Base-by-base conservation (phyloP, 2,888 invertebrate species). In the Eupithecia subfuscata region DNA sequence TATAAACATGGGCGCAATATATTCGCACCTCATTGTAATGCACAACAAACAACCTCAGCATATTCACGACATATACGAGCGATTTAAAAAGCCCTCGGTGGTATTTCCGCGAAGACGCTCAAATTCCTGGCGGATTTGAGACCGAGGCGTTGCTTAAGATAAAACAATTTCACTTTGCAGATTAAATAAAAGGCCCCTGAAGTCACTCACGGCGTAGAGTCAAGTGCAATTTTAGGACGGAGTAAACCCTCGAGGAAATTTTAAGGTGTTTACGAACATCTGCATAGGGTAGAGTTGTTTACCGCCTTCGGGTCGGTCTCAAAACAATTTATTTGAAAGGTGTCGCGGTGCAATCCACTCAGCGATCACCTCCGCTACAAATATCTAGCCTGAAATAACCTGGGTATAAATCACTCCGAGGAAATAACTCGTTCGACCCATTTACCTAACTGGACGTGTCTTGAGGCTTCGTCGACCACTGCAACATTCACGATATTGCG, bases 251-350 rank as follows among this genome's bases (percentile, higher is more conserved):
- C 83, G 84, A 89, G 88, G 76, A 86, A 89, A 90, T 90, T 88
- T 88, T 70, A 87, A 90, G 88, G 88, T 89, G 91, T 90, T 92
- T 85, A 81, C 84, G 86, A 88, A 89, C 88, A 92, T 93, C 92
- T 93, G 93, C 94, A 93, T 93, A 90, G 88, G 86, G 88, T 88
- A 85, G 90, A 90, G 88, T 92, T 93, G 94, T 94, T 94, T 94
- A 94, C 93, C 86, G 89, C 86, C 88, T 86, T 87, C 83, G 86
- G 60, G 86, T 80, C 84, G 90, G 91, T 92, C 92, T 93, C 95
- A 89, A 89, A 90, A 94, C 95, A 95, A 95, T 95, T 92, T 94
- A 90, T 93, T 94, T 94, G 93, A 95, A 93, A 95, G 95, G 94
- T 93, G 93, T 94, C 92, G 89, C 86, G 82, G 88, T 85, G 92